phyloP scores from a whole-genome alignment of 2,888 invertebrate species.

The Polymixis flavicincta region DNA sequence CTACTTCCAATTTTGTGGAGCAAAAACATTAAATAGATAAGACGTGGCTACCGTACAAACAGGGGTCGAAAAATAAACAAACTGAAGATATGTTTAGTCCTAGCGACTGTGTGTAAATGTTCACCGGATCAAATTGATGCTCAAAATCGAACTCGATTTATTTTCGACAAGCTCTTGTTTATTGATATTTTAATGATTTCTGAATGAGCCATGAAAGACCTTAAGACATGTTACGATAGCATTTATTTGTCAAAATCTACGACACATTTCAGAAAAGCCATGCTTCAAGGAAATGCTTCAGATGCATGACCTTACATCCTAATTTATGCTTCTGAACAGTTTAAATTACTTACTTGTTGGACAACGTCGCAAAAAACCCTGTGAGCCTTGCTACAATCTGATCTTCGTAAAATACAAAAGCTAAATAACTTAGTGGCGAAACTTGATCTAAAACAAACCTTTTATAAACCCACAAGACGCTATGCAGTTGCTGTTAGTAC shows the following conservation, averaged over 20 bases:
- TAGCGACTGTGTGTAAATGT: conserved; percentile 7
- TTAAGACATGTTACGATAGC: not conserved
- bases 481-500: conserved; percentile 48
- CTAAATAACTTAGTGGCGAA: conserved; percentile 28
- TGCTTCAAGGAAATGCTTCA: not conserved
- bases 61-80: conserved; percentile 57
- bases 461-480: conserved; percentile 39
- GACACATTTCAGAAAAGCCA: not conserved
- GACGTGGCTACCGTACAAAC: conserved; percentile 47
- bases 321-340: no score
- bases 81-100: conserved; percentile 31
- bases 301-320: no score
- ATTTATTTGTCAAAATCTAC: not conserved
- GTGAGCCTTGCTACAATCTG: not conserved
- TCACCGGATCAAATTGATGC: conserved; percentile 33
- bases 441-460: conserved; percentile 38
- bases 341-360: no score
- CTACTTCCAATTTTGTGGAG: conserved; percentile 6
- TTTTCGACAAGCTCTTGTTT: not conserved
- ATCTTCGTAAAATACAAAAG: conserved; percentile 22
- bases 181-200: not conserved
- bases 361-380: not conserved
- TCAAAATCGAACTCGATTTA: not conserved
- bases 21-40: conserved; percentile 34
- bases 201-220: not conserved